Conservation (phyloP, 1,140 invertebrate genomes). For the Eueides isabella region DNA sequence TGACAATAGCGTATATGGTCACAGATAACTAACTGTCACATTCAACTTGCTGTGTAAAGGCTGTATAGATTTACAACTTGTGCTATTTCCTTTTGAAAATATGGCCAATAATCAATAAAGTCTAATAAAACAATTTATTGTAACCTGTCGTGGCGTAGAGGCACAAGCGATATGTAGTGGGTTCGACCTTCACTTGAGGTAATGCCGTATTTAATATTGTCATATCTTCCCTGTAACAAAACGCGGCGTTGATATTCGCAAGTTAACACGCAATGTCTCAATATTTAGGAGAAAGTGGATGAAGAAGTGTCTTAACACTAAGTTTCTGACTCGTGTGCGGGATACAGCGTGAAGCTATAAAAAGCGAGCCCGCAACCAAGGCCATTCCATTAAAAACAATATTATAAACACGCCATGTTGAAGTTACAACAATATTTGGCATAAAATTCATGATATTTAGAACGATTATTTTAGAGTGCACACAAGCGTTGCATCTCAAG, state of each 20-base stretch:
- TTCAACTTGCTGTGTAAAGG: neutral
- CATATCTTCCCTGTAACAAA: too few relatives aligned
- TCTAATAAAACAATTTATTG: too few relatives aligned
- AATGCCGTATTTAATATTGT: too few relatives aligned
- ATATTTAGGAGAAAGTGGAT: too few relatives aligned
- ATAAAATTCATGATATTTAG: constrained; percentile 24
- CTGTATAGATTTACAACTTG: neutral
- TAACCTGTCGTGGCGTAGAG: too few relatives aligned
- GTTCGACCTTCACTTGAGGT: too few relatives aligned
- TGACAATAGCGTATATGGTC: constrained; percentile 20
- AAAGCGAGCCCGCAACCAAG: neutral
- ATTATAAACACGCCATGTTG: neutral
- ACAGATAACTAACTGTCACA: constrained; percentile 3
- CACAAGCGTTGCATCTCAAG: constrained; percentile 12
- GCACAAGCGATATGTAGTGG: too few relatives aligned
- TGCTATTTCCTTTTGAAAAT: neutral
- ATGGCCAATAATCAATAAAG: neutral
- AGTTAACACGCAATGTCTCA: too few relatives aligned
- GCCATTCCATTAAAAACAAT: neutral
- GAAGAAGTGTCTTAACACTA: too few relatives aligned
- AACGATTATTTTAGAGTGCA: constrained; percentile 15
- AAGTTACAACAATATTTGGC: constrained; percentile 5
- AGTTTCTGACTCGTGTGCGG: too few relatives aligned
- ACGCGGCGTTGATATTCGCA: too few relatives aligned
- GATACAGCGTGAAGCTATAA: too few relatives aligned